These are phyloP conservation scores for Dermochelys coriacea DNA, from an alignment of 2,797 vertebrate species.

Conservation along the genomic window DNA sequence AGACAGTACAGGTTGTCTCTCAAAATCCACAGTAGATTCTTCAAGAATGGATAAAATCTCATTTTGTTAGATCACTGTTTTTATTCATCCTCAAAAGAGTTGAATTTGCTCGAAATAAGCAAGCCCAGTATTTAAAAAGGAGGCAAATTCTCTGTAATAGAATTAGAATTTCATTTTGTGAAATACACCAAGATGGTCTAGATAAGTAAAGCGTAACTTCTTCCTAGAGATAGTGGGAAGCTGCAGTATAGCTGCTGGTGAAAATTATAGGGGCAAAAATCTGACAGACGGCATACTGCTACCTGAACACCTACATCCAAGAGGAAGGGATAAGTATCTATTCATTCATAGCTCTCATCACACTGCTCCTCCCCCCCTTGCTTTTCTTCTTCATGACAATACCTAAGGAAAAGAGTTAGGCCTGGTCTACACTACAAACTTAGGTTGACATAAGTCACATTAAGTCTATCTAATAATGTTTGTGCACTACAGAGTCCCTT, in stretches of 20 bases:
- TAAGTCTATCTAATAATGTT: too few relatives aligned
- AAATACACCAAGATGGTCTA: neutral
- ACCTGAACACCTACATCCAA: neutral
- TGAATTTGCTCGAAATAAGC: neutral
- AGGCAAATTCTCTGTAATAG: neutral
- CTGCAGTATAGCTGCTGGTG: neutral
- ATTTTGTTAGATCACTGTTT: neutral
- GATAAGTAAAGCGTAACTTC: neutral
- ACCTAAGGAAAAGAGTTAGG: neutral
- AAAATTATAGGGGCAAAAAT: neutral
- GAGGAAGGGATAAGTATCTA: neutral
- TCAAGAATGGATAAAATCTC: neutral
- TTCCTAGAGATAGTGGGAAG: neutral
- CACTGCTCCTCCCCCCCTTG: neutral
- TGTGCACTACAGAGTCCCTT: too few relatives aligned
- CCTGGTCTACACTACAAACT: too few relatives aligned
- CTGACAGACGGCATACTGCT: neutral
- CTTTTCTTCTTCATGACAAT: neutral
- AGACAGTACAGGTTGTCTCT: neutral
- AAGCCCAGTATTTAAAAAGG: fast-evolving
- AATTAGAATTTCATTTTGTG: neutral
- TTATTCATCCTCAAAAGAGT: neutral
- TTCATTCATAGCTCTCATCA: neutral
- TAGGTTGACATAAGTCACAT: too few relatives aligned
- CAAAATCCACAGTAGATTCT: neutral